Percentiles rank a stretch among this genome's conserved stretches.
Conservation (phyloP, 2,888 invertebrate genomes). For the Ennomos fuscantarius region DNA sequence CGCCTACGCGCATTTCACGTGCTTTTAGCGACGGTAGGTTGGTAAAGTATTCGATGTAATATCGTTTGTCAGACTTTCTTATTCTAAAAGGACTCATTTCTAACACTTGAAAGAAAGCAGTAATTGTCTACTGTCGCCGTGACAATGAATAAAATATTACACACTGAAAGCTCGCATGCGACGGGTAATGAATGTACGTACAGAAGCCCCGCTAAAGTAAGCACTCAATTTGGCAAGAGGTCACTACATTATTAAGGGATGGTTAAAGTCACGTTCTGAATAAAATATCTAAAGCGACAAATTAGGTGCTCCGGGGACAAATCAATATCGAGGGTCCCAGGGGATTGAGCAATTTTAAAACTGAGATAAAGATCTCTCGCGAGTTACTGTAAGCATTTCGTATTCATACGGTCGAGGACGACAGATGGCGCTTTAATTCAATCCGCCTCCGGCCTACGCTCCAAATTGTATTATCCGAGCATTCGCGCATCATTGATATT, state of each 20-base stretch:
- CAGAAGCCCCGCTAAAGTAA: constrained; percentile 35
- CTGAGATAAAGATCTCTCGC: constrained; percentile 82
- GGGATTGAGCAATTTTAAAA: constrained; percentile 84
- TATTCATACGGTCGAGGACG: constrained; percentile 81
- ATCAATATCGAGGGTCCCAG: constrained; percentile 74
- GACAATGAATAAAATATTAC: constrained; percentile 64
- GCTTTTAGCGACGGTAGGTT: constrained; percentile 71
- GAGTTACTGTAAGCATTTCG: constrained; percentile 78
- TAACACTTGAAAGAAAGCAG: constrained; percentile 63
- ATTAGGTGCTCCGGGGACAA: constrained; percentile 77
- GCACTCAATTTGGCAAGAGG: constrained; percentile 39
- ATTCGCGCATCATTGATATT: constrained; percentile 85
- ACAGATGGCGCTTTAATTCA: constrained; percentile 84
- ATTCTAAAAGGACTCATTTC: constrained; percentile 63
- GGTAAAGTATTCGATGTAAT: constrained; percentile 70
- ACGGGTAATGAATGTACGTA: constrained; percentile 36
- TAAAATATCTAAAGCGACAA: constrained; percentile 75
- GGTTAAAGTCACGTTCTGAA: constrained; percentile 66
- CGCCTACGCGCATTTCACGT: constrained; percentile 66
- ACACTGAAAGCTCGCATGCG: constrained; percentile 46
- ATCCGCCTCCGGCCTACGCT: constrained; percentile 81
- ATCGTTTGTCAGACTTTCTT: constrained; percentile 71
- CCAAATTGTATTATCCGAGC: constrained; percentile 81
- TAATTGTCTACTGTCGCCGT: constrained; percentile 57
- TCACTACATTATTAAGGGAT: constrained; percentile 50